These are phyloP conservation scores for Pterocles orientalis DNA, from an alignment of 2,113 vertebrate species.

Conservation along the genomic window DNA sequence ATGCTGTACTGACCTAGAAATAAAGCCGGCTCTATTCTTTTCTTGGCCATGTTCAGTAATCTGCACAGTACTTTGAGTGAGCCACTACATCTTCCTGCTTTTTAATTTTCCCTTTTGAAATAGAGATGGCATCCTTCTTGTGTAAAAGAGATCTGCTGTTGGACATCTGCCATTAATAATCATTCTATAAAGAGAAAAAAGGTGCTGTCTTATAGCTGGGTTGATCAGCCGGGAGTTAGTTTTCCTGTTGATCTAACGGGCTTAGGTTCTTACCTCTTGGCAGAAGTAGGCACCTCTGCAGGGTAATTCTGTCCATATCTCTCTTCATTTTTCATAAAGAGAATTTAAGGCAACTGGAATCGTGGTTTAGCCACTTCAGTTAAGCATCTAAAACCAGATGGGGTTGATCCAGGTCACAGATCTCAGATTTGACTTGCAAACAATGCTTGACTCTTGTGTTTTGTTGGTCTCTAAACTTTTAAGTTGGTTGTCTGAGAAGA, in stretches of 20 bases:
- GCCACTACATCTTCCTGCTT: not conserved
- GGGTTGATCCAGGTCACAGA: not conserved
- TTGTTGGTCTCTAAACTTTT: not conserved
- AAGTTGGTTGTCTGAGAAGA: not conserved
- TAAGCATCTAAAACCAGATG: not conserved
- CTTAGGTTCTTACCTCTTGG: not conserved
- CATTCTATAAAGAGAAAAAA: not conserved
- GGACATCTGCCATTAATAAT: not conserved
- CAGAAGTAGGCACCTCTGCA: not conserved
- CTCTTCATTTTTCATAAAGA: not conserved
- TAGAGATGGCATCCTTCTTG: not conserved
- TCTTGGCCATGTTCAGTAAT: not conserved
- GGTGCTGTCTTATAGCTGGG: not conserved
- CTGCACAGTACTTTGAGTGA: not conserved
- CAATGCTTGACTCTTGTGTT: not conserved
- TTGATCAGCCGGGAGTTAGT: not conserved
- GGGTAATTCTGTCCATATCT: not conserved
- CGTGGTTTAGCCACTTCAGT: not conserved
- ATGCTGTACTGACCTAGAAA: not conserved
- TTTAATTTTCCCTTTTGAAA: not conserved
- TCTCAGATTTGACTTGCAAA: not conserved
- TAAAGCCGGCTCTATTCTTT: not conserved
- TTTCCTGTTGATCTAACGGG: not conserved
- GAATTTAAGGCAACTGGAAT: not conserved
- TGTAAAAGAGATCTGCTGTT: not conserved